Conservation (phyloP, 1,140 invertebrate species). For the Berghia stephanieae region DNA sequence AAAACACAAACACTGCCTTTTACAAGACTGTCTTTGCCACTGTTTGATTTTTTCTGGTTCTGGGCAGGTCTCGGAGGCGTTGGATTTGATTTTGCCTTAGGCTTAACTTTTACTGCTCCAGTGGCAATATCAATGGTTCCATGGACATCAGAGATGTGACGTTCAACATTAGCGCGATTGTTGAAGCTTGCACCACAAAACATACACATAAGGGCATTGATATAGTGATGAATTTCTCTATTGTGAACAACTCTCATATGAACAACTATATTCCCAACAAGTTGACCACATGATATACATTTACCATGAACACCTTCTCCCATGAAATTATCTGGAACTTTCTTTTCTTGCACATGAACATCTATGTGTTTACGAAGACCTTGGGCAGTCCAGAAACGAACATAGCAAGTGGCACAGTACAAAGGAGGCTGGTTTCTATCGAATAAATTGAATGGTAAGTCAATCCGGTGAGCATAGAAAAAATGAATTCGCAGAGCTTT, state of each 20-base stretch:
- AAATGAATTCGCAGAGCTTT: conserved; percentile 63
- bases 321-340: background rate
- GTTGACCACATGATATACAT: conserved; percentile 50
- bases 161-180: conserved; percentile 47
- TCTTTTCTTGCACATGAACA: conserved; percentile 37
- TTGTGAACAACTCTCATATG: conserved; percentile 53
- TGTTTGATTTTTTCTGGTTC: conserved; percentile 23
- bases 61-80: too few species aligned
- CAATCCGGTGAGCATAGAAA: conserved; percentile 62
- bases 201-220: conserved; percentile 52
- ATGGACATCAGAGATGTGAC: conserved; percentile 54
- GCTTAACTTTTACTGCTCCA: conserved; percentile 22
- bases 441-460: conserved; percentile 56
- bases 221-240: conserved; percentile 46
- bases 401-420: conserved; percentile 58
- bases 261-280: conserved; percentile 48
- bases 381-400: conserved; percentile 63
- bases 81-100: background rate
- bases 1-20: conserved; percentile 59
- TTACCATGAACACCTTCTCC: conserved; percentile 36
- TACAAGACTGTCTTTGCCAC: conserved; percentile 28
- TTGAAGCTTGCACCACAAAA: conserved; percentile 52
- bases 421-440: conserved; percentile 51
- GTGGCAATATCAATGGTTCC: conserved; percentile 40
- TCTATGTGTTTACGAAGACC: conserved; percentile 57